Percentiles rank a stretch among this genome's conserved stretches.
Conservation (phyloP, 2,797 vertebrate species). For the Podarcis siculus region DNA sequence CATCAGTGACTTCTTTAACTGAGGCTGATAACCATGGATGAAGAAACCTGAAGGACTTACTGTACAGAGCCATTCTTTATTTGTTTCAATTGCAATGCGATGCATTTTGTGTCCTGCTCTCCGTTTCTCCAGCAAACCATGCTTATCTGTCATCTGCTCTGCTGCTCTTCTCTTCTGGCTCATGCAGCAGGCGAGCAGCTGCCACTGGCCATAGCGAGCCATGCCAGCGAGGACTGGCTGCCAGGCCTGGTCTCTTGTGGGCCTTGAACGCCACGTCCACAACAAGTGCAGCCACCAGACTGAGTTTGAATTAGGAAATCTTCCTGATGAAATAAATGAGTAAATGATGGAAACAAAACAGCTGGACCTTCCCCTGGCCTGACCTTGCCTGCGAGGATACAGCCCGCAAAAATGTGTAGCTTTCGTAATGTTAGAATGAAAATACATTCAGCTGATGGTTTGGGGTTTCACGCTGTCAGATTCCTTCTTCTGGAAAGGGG, state of each 20-base stretch:
- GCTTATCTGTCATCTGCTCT: conserved; percentile 34
- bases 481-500: not conserved
- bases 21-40: not conserved
- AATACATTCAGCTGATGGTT: not conserved
- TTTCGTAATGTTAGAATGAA: not conserved
- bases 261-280: conserved; percentile 36
- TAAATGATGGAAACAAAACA: not conserved
- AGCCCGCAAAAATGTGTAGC: not conserved
- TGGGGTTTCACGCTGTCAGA: not conserved
- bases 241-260: conserved; percentile 37
- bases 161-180: conserved; percentile 45
- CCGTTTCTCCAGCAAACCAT: not conserved
- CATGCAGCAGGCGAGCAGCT: conserved; percentile 30
- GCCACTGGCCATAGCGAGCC: conserved; percentile 1
- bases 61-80: not conserved
- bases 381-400: accelerated
- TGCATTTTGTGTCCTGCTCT: conserved; percentile 39
- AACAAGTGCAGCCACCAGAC: conserved; percentile 40
- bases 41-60: not conserved
- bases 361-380: not conserved
- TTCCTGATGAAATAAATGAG: not conserved
- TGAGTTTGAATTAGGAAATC: not conserved
- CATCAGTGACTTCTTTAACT: too few relatives aligned
- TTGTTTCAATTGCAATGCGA: not conserved
- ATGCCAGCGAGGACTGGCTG: not conserved